Base-by-base conservation (phyloP, 1,140 invertebrate species). In the Brachionus manjavacas region DNA sequence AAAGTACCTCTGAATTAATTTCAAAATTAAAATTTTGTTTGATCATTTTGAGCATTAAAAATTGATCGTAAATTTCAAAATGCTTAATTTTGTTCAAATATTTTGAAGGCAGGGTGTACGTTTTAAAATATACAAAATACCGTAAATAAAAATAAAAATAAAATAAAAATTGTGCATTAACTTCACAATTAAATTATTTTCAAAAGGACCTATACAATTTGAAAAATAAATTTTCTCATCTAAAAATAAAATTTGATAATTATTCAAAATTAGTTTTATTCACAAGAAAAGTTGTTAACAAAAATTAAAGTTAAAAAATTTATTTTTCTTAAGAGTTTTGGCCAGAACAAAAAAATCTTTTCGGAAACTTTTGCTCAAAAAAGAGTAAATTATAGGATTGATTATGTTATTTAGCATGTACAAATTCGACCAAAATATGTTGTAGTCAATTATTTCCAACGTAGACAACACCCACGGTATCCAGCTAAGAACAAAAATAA, bases 291-390 rank as follows among this genome's bases (percentile, higher is more conserved):
- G 20, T 72, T 9, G 23, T 3, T 0, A 39, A 20, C 8, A 72
- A 16, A 41, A 16, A 41, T 72, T 16, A 39, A 9, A 16, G n/a
- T 41, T 43, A 0, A 72, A 72, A n/a, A 41, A 41, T 72, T 72
- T 72, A 23, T 60, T 23, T 60, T 60, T 60, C 20, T 60, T 60
- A 8, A 60, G 8, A 60, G 8, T 60, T 60, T 60, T 60, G 7
- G 35, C 35, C 35, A 72, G 41, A n/a, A 20, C 7, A 9, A 12
- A 49, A 49, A 76, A 76, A 46, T 76, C 79, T 46, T 60, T 64
- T 2, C 79, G 28, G 46, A 81, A 81, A 68, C 79, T 60, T 81
- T 81, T 64, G 14, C 79, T 81, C 35, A 81, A 68, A 81, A 81
- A 81, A 0, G 79, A 81, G 31, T 81, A 81, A 23, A 81, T 81